Conservation (phyloP, 2,888 invertebrate genomes). For the Diaperis boleti region DNA sequence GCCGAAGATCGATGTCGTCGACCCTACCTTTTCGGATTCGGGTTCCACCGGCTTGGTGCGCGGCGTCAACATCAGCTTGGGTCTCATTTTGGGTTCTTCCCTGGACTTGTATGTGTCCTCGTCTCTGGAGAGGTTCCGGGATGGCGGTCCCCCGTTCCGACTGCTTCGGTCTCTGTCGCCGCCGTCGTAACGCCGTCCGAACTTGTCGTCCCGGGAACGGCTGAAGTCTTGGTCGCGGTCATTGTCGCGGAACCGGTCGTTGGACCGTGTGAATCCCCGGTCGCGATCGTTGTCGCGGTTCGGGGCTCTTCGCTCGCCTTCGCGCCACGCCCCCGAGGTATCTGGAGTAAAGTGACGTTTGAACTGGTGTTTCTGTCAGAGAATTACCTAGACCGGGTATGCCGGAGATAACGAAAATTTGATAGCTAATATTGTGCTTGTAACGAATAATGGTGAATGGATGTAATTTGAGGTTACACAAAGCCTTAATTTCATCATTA, state of each 20-base stretch:
- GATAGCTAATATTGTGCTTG: too few relatives aligned
- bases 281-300: conserved; percentile 21
- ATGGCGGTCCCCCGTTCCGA: conserved; percentile 24
- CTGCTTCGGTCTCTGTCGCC: background rate
- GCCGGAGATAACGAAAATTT: too few relatives aligned
- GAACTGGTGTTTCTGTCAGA: too few relatives aligned
- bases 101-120: conserved; percentile 6
- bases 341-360: conserved; percentile 16
- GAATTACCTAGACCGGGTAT: too few relatives aligned
- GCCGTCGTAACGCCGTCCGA: conserved; percentile 8
- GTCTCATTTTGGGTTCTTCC: conserved; percentile 75
- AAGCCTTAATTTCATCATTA: too few relatives aligned
- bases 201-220: conserved; percentile 10
- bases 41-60: conserved; percentile 80
- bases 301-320: conserved; percentile 25
- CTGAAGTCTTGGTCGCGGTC: conserved; percentile 33
- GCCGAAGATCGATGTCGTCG: conserved; percentile 89
- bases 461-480: too few relatives aligned
- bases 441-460: too few relatives aligned
- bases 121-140: conserved; percentile 14
- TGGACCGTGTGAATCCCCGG: conserved; percentile 24
- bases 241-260: conserved; percentile 32
- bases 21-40: conserved; percentile 68
- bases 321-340: conserved; percentile 36
- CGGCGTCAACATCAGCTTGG: conserved; percentile 83